Evolutionary conservation across 2,113 vertebrate genomes (phyloP).

Genomic region (Oncorhynchus masou): DNA sequence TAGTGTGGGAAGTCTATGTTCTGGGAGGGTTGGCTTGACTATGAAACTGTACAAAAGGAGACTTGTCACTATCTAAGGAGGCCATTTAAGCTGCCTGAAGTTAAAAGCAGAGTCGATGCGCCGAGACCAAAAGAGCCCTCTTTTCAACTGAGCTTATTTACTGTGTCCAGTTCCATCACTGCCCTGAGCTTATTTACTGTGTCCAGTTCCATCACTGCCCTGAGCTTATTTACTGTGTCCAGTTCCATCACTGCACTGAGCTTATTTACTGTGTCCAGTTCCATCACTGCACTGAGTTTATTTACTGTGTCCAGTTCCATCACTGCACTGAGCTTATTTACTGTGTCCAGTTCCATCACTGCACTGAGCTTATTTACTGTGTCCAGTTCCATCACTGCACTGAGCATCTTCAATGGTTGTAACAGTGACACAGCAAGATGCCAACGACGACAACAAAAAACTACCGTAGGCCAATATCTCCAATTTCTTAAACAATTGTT

Average conservation of each 20-base stretch:
- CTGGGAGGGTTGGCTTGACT: not conserved
- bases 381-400: not conserved
- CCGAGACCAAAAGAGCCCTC: too few species aligned
- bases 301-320: not conserved
- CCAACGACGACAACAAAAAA: too few species aligned
- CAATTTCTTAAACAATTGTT: too few species aligned
- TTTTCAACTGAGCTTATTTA: slow-evolving; percentile 5
- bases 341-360: too few species aligned
- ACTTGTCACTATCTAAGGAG: not conserved
- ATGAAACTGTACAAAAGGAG: not conserved
- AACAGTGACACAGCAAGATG: not conserved
- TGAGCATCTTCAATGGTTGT: not conserved
- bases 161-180: not conserved
- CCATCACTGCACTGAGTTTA: not conserved
- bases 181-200: too few species aligned
- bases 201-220: not conserved
- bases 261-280: not conserved
- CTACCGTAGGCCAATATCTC: too few species aligned
- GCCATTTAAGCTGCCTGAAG: too few species aligned
- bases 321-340: not conserved
- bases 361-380: not conserved
- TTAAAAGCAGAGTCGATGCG: not conserved
- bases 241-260: not conserved
- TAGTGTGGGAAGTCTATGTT: not conserved
- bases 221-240: too few species aligned